Evolutionary conservation across 2,888 invertebrate species (phyloP), one percentile per base, ranked within the genome.

Genomic region (Rotaria sp.): DNA sequence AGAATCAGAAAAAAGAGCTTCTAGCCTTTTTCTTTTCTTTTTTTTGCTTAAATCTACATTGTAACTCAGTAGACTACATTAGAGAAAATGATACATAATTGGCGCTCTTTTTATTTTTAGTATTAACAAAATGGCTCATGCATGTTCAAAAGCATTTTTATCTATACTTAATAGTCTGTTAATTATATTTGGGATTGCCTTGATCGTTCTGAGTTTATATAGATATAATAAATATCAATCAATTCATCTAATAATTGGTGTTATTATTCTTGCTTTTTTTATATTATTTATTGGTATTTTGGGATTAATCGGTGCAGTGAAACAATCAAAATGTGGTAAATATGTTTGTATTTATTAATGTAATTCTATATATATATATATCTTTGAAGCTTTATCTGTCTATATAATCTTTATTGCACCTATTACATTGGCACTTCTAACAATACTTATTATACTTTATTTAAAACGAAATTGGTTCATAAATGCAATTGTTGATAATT

Each of bases 61-160:
- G 67, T 67, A 67, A 8, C 67, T 67, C 35, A 67, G 35, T 67
- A 67, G 67, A 35, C 35, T 67, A 35, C 35, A 67, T 67, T 35
- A 67, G 67, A 67, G 67, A 67, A 67, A 59, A 67, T 35, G 35
- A 35, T 67, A 38, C 38, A 67, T 67, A 67, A 67, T 67, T 67
- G 21, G 67, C 67, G 35, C 67, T 67, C 67, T 67, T 67, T 67
- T 67, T 67, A 35, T 35, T 67, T 35, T 21, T 4, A 18, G 8
- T 35, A 67, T 67, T 67, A 67, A 35, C 18, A 21, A 67, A 67
- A 67, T 67, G 67, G 35, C 35, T 67, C 35, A 21, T 67, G 67
- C 18, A 35, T 67, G 67, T 67, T 67, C 35, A 67, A 67, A 67
- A 67, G 18, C 35, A 35, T 35, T 35, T 35, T 21, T 67, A 67